phyloP scores from a whole-genome alignment of 2,797 vertebrate species.

The Alouatta caraya region DNA sequence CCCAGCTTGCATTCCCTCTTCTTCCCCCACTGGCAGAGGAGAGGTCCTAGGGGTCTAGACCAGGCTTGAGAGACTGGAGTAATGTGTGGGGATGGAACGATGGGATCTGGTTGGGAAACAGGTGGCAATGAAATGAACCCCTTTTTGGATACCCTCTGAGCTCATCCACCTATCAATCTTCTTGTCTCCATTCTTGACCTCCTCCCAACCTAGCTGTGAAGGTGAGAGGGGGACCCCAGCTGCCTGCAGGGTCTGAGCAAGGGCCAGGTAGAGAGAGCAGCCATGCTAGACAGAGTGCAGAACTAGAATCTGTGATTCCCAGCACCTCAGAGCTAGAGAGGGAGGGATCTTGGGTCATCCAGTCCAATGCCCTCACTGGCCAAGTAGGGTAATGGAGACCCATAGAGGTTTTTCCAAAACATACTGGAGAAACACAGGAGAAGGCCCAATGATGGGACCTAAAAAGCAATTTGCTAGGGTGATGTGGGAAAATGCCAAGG shows the following conservation, averaged over 20 bases:
- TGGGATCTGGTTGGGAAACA: neutral
- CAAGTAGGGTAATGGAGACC: neutral
- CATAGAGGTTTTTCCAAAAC: neutral
- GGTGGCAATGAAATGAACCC: neutral
- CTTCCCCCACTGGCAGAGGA: neutral
- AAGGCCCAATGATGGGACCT: neutral
- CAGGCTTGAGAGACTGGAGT: neutral
- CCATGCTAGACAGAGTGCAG: neutral
- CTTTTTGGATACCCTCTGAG: neutral
- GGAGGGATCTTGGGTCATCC: neutral
- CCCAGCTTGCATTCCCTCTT: neutral
- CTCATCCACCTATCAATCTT: neutral
- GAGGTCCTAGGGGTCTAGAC: neutral
- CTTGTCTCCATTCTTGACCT: neutral
- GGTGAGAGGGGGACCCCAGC: neutral
- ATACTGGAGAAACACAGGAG: neutral
- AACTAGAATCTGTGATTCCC: neutral
- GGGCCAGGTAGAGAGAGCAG: neutral
- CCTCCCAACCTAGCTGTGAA: neutral
- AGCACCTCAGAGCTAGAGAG: neutral
- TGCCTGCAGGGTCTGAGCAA: neutral
- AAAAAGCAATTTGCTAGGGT: neutral
- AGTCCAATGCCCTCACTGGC: neutral
- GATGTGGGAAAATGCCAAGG: neutral
- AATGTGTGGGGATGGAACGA: neutral